Percentiles rank a stretch among this genome's conserved stretches.
These are phyloP conservation scores for Nebria ingens DNA, from an alignment of 1,140 invertebrate species.

Conservation along the genomic window DNA sequence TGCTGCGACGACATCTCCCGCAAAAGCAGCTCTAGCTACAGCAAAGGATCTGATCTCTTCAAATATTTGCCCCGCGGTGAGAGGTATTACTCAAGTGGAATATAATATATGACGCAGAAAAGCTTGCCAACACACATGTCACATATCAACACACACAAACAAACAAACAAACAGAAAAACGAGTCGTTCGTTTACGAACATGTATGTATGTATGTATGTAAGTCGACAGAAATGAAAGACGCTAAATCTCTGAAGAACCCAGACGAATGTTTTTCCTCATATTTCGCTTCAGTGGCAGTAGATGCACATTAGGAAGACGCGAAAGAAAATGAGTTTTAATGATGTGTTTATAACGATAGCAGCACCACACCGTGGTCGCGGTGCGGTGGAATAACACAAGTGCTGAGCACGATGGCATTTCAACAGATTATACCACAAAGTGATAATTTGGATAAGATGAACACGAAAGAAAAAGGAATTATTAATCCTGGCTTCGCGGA, in stretches of 20 bases:
- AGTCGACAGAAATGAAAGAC: too few species aligned
- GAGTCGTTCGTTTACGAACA: too few species aligned
- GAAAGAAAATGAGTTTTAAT: constrained; percentile 23
- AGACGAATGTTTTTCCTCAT: constrained; percentile 2
- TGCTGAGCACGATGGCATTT: too few species aligned
- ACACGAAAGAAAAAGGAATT: too few species aligned
- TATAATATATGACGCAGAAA: constrained; percentile 16
- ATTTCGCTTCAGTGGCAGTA: background rate
- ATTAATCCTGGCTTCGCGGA: too few species aligned
- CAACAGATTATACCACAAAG: too few species aligned
- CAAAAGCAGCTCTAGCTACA: constrained; percentile 6
- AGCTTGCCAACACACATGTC: constrained; percentile 12
- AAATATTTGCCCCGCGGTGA: constrained; percentile 18
- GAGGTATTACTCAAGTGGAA: constrained; percentile 19
- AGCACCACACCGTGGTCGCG: background rate
- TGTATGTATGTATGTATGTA: too few species aligned
- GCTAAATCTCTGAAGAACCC: background rate
- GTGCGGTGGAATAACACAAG: background rate
- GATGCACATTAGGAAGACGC: constrained; percentile 11
- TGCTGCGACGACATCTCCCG: background rate
- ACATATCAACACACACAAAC: constrained; percentile 5
- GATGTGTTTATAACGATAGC: constrained; percentile 23
- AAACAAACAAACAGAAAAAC: too few species aligned
- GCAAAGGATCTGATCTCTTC: constrained; percentile 14
- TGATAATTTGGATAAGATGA: too few species aligned